phyloP scores from a whole-genome alignment of 2,888 invertebrate genomes.

The Hybos culiciformis region DNA sequence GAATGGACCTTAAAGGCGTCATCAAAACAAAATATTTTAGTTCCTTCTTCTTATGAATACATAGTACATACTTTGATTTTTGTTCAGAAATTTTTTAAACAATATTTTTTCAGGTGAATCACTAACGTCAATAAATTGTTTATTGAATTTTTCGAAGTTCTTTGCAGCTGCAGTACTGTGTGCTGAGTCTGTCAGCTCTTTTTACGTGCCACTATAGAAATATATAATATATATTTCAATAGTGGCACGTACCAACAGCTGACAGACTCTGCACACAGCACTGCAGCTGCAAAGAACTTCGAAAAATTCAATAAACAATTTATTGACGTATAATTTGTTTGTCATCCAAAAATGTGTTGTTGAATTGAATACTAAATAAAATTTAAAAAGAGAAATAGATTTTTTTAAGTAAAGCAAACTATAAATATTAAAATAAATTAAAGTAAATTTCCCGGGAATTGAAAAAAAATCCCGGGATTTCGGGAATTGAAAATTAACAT shows the following conservation, averaged over 20 bases:
- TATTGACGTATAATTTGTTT: neutral
- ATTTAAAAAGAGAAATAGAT: neutral
- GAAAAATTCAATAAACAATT: neutral
- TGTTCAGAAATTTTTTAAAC: too few species aligned
- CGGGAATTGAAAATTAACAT: neutral
- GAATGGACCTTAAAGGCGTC: too few species aligned
- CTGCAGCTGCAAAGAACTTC: neutral
- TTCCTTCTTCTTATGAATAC: too few species aligned
- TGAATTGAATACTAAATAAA: neutral
- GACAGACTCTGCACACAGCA: neutral
- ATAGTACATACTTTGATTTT: too few species aligned
- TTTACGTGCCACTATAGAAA: neutral
- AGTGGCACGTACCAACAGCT: neutral
- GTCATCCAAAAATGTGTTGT: neutral
- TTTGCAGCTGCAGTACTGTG: too few species aligned
- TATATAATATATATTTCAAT: neutral
- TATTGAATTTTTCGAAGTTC: neutral
- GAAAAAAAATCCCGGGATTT: neutral
- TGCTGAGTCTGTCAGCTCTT: too few species aligned
- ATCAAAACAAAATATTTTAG: too few species aligned
- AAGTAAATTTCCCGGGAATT: neutral
- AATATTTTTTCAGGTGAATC: too few species aligned
- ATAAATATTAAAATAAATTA: neutral
- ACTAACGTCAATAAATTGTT: too few species aligned
- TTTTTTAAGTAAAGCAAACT: too few species aligned